Conservation (phyloP, 2,797 vertebrate species). For the Sebastiscus albofasciatus region DNA sequence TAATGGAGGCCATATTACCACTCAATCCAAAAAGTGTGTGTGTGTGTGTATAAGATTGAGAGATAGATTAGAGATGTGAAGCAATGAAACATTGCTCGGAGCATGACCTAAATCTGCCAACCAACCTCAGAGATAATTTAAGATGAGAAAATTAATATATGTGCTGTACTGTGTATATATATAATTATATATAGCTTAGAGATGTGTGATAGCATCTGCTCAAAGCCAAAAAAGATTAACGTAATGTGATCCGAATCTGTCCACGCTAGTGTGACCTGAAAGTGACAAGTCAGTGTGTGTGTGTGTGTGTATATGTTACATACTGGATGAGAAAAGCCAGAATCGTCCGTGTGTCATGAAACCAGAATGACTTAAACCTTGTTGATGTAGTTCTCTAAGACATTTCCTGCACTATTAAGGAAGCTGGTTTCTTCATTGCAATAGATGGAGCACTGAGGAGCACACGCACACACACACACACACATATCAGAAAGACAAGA, state of each 20-base stretch:
- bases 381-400: slow-evolving; percentile 37
- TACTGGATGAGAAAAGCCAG: slow-evolving; percentile 37
- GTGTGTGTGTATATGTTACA: background rate
- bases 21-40: slow-evolving; percentile 59
- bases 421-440: slow-evolving; percentile 41
- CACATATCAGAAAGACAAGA: slow-evolving; percentile 25
- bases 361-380: slow-evolving; percentile 68
- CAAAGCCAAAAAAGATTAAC: slow-evolving; percentile 79
- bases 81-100: slow-evolving; percentile 26
- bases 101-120: slow-evolving; percentile 53
- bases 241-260: slow-evolving; percentile 37
- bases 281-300: slow-evolving; percentile 13
- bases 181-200: slow-evolving; percentile 42
- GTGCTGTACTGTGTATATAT: slow-evolving; percentile 48
- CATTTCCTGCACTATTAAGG: slow-evolving; percentile 64
- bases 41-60: slow-evolving; percentile 36
- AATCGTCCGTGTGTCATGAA: slow-evolving; percentile 36
- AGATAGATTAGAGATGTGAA: slow-evolving; percentile 37
- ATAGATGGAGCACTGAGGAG: slow-evolving; percentile 41
- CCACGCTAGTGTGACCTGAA: slow-evolving; percentile 44
- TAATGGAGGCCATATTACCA: slow-evolving; percentile 31
- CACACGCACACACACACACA: slow-evolving; percentile 25
- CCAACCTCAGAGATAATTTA: slow-evolving; percentile 71
- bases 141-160: slow-evolving; percentile 71
- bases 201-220: slow-evolving; percentile 63